These are phyloP conservation scores for Limnodromus scolopaceus DNA, from an alignment of 2,797 vertebrate species.

Conservation along the genomic window DNA sequence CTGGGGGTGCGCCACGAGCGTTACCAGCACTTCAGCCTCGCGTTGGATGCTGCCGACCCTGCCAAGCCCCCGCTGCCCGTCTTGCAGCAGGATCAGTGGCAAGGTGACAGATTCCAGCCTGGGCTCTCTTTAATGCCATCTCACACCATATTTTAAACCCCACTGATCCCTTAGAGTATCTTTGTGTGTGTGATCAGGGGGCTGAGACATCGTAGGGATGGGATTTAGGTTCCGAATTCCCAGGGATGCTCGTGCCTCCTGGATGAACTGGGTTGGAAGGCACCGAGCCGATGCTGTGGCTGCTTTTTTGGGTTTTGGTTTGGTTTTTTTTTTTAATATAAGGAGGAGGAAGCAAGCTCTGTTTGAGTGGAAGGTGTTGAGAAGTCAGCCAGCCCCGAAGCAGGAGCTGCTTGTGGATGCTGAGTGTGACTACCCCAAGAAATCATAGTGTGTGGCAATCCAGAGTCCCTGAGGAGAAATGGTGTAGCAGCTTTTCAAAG, in stretches of 20 bases:
- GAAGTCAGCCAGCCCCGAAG: background rate
- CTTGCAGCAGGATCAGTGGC: background rate
- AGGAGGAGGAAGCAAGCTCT: background rate
- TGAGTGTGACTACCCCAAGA: background rate
- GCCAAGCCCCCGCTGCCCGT: background rate
- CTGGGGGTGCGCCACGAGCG: background rate
- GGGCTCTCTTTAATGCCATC: background rate
- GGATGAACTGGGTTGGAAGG: rapidly evolving
- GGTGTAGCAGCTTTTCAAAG: background rate
- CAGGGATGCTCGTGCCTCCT: background rate
- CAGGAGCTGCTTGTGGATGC: background rate
- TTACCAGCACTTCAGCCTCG: background rate
- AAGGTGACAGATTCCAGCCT: rapidly evolving
- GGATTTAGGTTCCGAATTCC: background rate
- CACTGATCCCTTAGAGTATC: rapidly evolving
- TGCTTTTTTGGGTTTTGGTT: background rate
- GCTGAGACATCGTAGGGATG: background rate
- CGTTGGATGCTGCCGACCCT: rapidly evolving
- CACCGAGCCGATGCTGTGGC: rapidly evolving
- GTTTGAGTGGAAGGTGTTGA: background rate
- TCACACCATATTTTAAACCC: rapidly evolving
- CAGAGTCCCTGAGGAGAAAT: too few species aligned
- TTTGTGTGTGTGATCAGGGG: rapidly evolving
- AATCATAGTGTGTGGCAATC: rapidly evolving
- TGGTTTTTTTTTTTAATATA: background rate